These are phyloP conservation scores for Ptilorrhoa leucosticta DNA, from an alignment of 2,113 vertebrate genomes.

Conservation along the genomic window DNA sequence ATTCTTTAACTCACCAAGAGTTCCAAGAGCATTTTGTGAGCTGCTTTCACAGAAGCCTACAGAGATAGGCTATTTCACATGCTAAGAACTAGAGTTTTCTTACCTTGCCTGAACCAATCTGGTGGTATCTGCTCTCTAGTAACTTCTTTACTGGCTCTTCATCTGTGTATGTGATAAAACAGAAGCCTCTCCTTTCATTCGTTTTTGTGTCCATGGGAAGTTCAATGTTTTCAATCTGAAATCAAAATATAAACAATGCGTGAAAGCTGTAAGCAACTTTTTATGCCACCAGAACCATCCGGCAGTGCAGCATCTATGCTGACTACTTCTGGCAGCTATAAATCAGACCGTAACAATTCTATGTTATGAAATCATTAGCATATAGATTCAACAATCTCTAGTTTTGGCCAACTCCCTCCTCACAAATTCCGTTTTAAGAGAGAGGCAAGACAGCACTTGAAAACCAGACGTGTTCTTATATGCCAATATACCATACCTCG, in stretches of 20 bases:
- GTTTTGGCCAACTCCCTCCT: neutral
- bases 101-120: constrained; percentile 90
- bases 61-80: neutral
- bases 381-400: rapidly evolving
- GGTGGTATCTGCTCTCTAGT: constrained; percentile 88
- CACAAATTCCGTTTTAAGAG: neutral
- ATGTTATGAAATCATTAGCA: rapidly evolving
- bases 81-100: neutral
- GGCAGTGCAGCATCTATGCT: rapidly evolving
- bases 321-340: neutral
- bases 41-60: neutral
- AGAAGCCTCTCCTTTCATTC: constrained; percentile 87
- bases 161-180: constrained; percentile 85
- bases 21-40: neutral
- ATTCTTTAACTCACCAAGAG: neutral
- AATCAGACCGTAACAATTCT: no score
- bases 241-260: neutral
- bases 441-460: neutral
- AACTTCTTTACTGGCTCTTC: constrained; percentile 90
- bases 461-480: neutral
- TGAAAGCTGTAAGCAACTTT: neutral
- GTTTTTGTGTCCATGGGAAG: constrained; percentile 90
- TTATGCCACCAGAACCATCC: neutral
- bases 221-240: constrained; percentile 88
- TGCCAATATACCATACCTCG: constrained; percentile 63